phyloP scores from a whole-genome alignment of 2,113 vertebrate genomes.

The Dromas ardeola region DNA sequence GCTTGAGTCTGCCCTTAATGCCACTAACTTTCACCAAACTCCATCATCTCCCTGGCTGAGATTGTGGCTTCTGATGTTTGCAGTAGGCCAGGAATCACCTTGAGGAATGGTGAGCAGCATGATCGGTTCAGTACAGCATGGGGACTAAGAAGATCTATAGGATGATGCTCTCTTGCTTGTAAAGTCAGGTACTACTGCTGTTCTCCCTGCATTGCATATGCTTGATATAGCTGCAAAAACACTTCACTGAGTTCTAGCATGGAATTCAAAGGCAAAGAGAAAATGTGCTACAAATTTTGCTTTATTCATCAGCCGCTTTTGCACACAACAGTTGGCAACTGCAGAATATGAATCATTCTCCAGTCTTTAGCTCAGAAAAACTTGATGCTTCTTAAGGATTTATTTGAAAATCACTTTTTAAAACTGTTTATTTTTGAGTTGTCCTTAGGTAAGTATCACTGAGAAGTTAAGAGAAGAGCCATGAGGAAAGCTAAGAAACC shows the following conservation, averaged over 20 bases:
- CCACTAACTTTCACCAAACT: neutral
- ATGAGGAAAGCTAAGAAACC: neutral
- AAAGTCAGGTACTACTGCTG: neutral
- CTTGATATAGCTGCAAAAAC: neutral
- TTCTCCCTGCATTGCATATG: neutral
- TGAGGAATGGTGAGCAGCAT: neutral
- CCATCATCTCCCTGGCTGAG: neutral
- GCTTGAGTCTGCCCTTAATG: neutral
- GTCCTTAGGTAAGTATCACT: neutral
- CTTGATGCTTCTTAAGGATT: neutral
- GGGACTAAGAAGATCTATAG: neutral
- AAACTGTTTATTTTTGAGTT: neutral
- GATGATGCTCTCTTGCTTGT: neutral
- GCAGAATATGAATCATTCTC: neutral
- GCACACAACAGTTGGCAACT: neutral
- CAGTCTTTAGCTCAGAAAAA: neutral
- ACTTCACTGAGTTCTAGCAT: neutral
- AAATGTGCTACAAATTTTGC: neutral
- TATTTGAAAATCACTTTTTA: neutral
- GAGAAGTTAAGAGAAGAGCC: neutral
- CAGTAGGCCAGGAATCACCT: neutral
- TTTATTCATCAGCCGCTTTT: neutral
- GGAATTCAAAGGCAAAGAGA: neutral
- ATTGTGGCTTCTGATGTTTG: neutral
- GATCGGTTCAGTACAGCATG: accelerated